These are phyloP conservation scores for Lipotes vexillifer DNA, from an alignment of 2,113 vertebrate genomes.

Conservation along the genomic window DNA sequence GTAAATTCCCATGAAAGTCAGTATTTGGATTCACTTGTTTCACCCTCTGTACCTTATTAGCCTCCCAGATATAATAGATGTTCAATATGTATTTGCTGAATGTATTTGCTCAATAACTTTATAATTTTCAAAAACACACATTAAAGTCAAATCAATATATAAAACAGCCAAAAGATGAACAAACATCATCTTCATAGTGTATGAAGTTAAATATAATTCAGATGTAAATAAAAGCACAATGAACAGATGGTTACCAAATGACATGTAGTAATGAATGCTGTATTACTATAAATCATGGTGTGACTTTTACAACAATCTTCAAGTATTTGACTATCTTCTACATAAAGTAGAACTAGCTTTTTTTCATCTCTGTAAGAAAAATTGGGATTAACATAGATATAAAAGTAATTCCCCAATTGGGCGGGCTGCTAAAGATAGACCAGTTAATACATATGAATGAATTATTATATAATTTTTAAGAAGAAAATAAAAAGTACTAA, in stretches of 20 bases:
- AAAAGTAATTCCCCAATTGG: neutral
- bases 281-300: neutral
- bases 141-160: neutral
- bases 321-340: neutral
- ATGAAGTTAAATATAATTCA: neutral
- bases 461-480: neutral
- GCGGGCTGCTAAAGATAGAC: neutral
- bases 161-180: neutral
- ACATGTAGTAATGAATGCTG: neutral
- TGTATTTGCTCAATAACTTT: neutral
- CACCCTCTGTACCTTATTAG: neutral
- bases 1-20: neutral
- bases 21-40: neutral
- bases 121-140: neutral
- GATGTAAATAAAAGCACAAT: neutral
- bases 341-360: neutral
- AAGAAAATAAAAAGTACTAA: neutral
- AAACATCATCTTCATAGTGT: neutral
- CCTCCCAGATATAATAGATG: neutral
- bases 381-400: neutral
- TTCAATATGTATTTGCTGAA: neutral
- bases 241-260: neutral
- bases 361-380: neutral
- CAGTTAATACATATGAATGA: neutral
- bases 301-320: neutral